Evolutionary conservation across 53 echinoderm and acorn worm species (phyloP).

Genomic region (Paelopatides confundens): DNA sequence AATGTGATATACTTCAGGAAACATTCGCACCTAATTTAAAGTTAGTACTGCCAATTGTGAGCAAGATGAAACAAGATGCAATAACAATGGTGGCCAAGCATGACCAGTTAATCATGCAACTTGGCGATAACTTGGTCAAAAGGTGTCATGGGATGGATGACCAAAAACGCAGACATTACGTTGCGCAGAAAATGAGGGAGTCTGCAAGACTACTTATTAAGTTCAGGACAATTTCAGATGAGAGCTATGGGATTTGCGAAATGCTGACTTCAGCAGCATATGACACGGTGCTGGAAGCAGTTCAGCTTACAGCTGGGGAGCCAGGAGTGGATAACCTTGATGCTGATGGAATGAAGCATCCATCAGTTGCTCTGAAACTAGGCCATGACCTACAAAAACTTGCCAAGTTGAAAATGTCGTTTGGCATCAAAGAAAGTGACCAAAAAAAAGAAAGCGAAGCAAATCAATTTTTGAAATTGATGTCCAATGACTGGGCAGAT

Average conservation of each 20-base stretch:
- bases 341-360: conserved; percentile 3
- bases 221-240: neutral
- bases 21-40: too few species aligned
- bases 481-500: conserved; percentile 11
- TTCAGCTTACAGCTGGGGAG: too few species aligned
- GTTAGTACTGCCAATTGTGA: too few species aligned
- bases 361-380: conserved; percentile 2
- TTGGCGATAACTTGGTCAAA: neutral
- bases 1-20: too few species aligned
- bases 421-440: conserved; percentile 9
- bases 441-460: conserved; percentile 14
- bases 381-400: conserved; percentile 25
- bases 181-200: neutral
- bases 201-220: neutral
- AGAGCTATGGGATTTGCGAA: too few species aligned
- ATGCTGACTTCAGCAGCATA: too few species aligned
- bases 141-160: neutral
- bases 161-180: neutral
- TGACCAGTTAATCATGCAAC: neutral
- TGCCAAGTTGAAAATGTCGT: neutral
- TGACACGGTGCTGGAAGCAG: too few species aligned
- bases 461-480: neutral
- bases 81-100: neutral
- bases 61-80: too few species aligned
- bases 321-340: too few species aligned